Percentiles rank a stretch among this genome's conserved stretches.
Conservation (phyloP, 2,113 vertebrate genomes). For the Dunckerocampus dactyliophorus region DNA sequence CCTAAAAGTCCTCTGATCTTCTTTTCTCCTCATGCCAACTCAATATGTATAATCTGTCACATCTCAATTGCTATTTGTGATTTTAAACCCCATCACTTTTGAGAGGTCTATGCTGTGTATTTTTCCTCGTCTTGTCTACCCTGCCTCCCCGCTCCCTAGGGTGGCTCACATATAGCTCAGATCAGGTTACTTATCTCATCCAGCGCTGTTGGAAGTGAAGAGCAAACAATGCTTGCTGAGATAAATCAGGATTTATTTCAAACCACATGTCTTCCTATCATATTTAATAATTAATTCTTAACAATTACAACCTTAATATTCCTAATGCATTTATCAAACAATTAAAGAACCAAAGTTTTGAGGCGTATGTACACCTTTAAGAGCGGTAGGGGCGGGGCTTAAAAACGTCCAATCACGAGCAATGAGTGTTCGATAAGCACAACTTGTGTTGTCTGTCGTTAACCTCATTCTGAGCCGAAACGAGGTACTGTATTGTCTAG, state of each 20-base stretch:
- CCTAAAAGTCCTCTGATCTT: slow-evolving; percentile 29
- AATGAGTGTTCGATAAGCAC: slow-evolving; percentile 36
- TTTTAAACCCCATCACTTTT: slow-evolving; percentile 21
- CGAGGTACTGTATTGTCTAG: slow-evolving; percentile 32
- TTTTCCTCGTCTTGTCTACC: slow-evolving; percentile 13
- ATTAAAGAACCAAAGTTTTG: not conserved
- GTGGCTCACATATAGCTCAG: slow-evolving; percentile 31
- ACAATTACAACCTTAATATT: not conserved
- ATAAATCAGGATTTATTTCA: not conserved
- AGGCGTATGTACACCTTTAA: slow-evolving; percentile 67
- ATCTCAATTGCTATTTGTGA: not conserved
- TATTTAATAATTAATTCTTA: not conserved
- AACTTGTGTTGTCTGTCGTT: slow-evolving; percentile 62
- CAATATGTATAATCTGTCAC: not conserved
- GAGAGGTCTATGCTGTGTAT: slow-evolving; percentile 13
- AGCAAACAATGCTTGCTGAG: not conserved
- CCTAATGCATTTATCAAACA: not conserved
- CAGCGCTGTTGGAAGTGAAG: slow-evolving; percentile 19
- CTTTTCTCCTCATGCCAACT: slow-evolving; percentile 10
- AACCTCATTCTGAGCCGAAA: slow-evolving; percentile 37
- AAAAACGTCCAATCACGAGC: slow-evolving; percentile 55
- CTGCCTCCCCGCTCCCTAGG: slow-evolving; percentile 26
- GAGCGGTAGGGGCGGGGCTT: slow-evolving; percentile 41
- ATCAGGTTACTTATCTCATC: slow-evolving; percentile 58
- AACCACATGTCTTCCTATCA: too few species aligned